Conservation (phyloP, 1,140 invertebrate genomes). For the Probaryconus sp. region DNA sequence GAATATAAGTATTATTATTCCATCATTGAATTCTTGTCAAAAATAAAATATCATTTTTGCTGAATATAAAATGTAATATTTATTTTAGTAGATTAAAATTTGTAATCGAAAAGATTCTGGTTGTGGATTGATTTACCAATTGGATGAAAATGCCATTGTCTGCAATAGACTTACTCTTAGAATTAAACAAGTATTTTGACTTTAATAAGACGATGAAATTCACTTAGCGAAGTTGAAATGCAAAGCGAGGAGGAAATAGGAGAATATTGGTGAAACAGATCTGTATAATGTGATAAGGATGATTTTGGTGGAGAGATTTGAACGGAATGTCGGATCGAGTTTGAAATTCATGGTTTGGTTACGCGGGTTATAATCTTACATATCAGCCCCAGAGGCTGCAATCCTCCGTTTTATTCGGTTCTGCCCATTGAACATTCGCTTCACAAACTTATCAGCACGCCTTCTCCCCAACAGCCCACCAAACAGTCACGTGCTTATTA, state of each 20-base stretch:
- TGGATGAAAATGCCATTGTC: too few relatives aligned
- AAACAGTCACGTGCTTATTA: constrained; percentile 62
- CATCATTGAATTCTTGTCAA: too few relatives aligned
- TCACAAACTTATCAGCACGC: constrained; percentile 57
- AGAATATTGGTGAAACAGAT: constrained; percentile 1
- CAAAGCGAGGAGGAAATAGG: constrained; percentile 1
- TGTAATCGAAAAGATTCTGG: too few relatives aligned
- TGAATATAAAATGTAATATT: too few relatives aligned
- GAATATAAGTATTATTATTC: constrained; percentile 9
- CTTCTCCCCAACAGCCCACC: constrained; percentile 59
- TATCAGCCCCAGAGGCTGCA: constrained; percentile 50
- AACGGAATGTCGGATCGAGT: constrained; percentile 17
- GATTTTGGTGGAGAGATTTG: constrained; percentile 35
- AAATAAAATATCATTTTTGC: too few relatives aligned
- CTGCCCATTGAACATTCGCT: constrained; percentile 37
- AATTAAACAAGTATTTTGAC: too few relatives aligned
- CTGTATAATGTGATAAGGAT: constrained; percentile 26
- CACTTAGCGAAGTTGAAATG: constrained; percentile 38
- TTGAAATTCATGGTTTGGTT: constrained; percentile 35
- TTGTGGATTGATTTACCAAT: too few relatives aligned
- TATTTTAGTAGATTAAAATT: too few relatives aligned
- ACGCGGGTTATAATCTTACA: constrained; percentile 56
- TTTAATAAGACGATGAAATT: too few relatives aligned
- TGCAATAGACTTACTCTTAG: too few relatives aligned
- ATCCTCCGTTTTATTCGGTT: constrained; percentile 30